phyloP scores from a whole-genome alignment of 2,797 vertebrate species.

The Myotis planiceps region DNA sequence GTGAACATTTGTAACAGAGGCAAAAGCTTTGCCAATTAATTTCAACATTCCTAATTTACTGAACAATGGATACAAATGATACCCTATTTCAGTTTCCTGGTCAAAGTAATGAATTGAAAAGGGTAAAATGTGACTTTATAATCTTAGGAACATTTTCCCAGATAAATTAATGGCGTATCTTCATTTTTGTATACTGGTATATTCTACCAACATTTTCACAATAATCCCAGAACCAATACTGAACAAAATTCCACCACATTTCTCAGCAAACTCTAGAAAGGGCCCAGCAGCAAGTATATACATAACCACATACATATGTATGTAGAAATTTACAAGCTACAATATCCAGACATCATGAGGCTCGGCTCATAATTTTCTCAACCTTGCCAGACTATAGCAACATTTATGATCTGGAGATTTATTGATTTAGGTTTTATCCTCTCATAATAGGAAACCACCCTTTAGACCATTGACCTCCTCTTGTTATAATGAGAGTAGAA shows the following conservation, averaged over 20 bases:
- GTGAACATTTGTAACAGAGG: background rate
- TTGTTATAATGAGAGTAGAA: slow-evolving; percentile 86
- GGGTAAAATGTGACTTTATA: slow-evolving; percentile 4
- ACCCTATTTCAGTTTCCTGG: slow-evolving; percentile 44
- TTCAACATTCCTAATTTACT: slow-evolving; percentile 45
- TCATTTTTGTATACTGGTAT: slow-evolving; percentile 39
- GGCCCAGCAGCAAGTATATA: slow-evolving; percentile 82
- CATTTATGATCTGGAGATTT: slow-evolving; percentile 91
- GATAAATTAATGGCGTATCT: background rate
- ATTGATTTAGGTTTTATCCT: slow-evolving; percentile 90
- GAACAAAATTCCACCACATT: slow-evolving; percentile 81
- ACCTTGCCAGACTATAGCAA: slow-evolving; percentile 88
- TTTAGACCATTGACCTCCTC: slow-evolving; percentile 87
- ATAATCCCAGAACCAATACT: slow-evolving; percentile 74
- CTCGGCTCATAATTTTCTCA: slow-evolving; percentile 89
- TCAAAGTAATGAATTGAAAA: slow-evolving; percentile 47
- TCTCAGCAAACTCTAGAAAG: slow-evolving; percentile 84
- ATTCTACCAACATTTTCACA: slow-evolving; percentile 44
- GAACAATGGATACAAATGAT: slow-evolving; percentile 6
- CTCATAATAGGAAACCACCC: slow-evolving; percentile 88
- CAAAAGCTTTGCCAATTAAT: slow-evolving; percentile 34
- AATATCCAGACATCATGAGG: slow-evolving; percentile 88
- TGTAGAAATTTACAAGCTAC: slow-evolving; percentile 90
- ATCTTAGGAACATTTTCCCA: slow-evolving; percentile 36
- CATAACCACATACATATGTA: slow-evolving; percentile 88